phyloP scores from a whole-genome alignment of 1,140 invertebrate genomes.

The Sycophila sp. region DNA sequence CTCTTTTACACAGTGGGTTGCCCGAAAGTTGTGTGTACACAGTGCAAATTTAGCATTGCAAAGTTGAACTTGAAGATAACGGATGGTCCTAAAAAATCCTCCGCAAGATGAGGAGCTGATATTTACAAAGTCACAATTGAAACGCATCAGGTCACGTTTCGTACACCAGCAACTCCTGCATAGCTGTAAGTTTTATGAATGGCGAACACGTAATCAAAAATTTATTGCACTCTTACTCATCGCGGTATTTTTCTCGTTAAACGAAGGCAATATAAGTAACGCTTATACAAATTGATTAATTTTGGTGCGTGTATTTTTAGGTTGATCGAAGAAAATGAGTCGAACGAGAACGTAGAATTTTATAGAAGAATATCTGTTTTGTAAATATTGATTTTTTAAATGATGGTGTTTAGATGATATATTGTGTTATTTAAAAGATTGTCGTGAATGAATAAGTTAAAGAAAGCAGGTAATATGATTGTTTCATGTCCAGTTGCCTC shows the following conservation, averaged over 20 bases:
- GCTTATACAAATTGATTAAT: no score
- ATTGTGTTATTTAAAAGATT: conserved; percentile 14
- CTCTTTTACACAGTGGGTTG: no score
- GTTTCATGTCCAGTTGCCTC: no score
- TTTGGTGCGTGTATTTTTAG: neutral
- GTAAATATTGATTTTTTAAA: conserved; percentile 17
- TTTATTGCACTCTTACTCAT: no score
- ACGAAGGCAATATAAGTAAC: no score
- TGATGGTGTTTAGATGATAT: neutral
- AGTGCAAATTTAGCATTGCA: conserved; percentile 7
- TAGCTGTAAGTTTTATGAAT: neutral
- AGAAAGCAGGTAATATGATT: neutral
- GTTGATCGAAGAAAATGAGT: neutral
- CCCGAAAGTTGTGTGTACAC: no score
- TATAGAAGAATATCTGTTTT: neutral
- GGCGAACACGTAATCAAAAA: neutral
- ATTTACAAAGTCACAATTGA: neutral
- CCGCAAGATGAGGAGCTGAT: conserved; percentile 24
- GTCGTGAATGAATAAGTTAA: neutral
- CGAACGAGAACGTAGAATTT: neutral
- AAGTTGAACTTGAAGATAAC: neutral
- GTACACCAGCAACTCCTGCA: neutral
- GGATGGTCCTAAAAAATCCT: neutral
- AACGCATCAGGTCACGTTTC: neutral
- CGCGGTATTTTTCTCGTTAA: no score